phyloP scores from a whole-genome alignment of 2,113 vertebrate genomes.

The Kryptolebias marmoratus region DNA sequence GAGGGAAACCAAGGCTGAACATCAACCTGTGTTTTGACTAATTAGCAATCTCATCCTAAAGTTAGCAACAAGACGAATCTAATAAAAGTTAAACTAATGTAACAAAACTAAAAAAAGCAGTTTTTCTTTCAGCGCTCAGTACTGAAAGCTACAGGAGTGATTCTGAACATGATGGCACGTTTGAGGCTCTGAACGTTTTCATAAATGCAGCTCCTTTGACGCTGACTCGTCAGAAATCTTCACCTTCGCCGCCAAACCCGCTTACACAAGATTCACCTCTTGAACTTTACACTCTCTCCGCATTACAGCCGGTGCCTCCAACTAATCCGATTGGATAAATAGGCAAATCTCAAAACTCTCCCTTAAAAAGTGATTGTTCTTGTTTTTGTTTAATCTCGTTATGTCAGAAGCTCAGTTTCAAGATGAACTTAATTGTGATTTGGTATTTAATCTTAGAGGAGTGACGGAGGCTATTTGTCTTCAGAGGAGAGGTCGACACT shows the following conservation, averaged over 20 bases:
- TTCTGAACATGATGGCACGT: neutral
- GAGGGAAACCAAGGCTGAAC: too few species aligned
- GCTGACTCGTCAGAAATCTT: neutral
- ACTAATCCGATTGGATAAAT: conserved; percentile 41
- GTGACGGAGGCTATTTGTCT: conserved; percentile 25
- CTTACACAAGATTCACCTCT: conserved; percentile 25
- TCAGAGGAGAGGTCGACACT: neutral
- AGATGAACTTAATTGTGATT: conserved; percentile 39
- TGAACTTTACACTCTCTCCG: conserved; percentile 5
- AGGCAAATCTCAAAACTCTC: conserved; percentile 5
- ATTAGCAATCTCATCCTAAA: too few species aligned
- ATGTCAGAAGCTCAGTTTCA: conserved; percentile 27
- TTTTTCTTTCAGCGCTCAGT: neutral
- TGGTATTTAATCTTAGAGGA: conserved; percentile 52
- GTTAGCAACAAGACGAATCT: too few species aligned
- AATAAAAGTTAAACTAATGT: too few species aligned
- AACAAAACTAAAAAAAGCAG: too few species aligned
- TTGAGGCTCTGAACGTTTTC: neutral
- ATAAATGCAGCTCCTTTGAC: neutral
- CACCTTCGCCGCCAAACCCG: conserved; percentile 8
- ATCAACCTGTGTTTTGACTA: too few species aligned
- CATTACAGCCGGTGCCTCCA: conserved; percentile 26
- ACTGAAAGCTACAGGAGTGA: neutral
- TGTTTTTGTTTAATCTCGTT: conserved; percentile 58
- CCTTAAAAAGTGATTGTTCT: conserved; percentile 47